phyloP scores from a whole-genome alignment of 1,140 invertebrate species.

The Ceratosolen solmsi region DNA sequence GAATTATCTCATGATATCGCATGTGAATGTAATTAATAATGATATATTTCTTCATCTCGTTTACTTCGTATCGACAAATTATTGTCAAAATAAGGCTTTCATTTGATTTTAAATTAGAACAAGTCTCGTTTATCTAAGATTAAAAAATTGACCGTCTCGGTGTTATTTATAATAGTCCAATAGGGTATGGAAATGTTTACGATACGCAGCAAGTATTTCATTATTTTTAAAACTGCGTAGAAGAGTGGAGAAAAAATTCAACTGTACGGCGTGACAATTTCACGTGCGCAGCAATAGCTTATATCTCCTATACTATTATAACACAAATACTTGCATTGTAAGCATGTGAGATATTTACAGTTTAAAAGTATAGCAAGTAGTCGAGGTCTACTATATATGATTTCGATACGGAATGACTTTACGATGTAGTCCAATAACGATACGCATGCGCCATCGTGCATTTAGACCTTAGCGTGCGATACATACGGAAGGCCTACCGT shows the following conservation, averaged over 20 bases:
- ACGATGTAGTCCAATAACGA: background rate
- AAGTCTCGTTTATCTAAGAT: background rate
- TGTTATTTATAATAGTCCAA: background rate
- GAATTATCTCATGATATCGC: no score
- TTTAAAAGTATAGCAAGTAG: background rate
- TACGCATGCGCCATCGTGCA: background rate
- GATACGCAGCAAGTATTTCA: background rate
- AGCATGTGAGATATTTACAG: background rate
- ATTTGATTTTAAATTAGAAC: no score
- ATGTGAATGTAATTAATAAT: no score
- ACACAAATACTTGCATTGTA: background rate
- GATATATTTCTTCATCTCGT: no score
- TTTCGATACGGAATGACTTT: background rate
- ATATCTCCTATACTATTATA: background rate
- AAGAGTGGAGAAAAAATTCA: background rate
- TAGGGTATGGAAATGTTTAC: background rate
- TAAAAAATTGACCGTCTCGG: background rate
- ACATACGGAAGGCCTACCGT: no score
- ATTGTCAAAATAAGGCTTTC: no score
- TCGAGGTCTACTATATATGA: background rate
- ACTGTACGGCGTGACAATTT: background rate
- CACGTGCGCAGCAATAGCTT: background rate
- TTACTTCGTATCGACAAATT: no score
- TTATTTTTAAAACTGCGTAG: background rate
- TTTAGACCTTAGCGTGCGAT: background rate